Evolutionary conservation across 2,113 vertebrate genomes (phyloP), one percentile per base, ranked within the genome.

Genomic region (Alligator mississippiensis): DNA sequence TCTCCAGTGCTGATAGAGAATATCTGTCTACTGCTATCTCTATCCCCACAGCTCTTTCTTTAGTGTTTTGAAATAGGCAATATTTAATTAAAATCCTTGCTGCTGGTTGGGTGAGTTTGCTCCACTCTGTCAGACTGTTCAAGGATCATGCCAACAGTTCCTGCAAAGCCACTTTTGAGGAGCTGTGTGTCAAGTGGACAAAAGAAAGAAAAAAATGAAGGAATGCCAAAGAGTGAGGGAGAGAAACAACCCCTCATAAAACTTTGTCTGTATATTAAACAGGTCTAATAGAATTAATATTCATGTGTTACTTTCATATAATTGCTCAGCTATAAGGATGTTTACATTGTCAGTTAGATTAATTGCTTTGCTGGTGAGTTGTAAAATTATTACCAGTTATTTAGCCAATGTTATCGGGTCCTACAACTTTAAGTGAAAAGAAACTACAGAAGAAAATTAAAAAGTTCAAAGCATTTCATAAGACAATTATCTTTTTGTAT

Each of bases 201-300:
- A 97, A 97, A 97, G 96, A 96, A 91, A 80, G 92, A 93, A 88
- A 87, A 94, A 97, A 98, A 96, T 92, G 82, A 97, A 97, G 90
- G 96, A 97, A 97, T 85, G 94, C 90, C 90, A 93, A 94, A 96
- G 93, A 88, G 61, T 95, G 94, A 84, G 28, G 84, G 74, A 66
- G 82, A 83, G 85, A 16, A 90, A 80, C 83, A 93, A 90, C 74
- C 86, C 61, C 14, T 72, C 79, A 92, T 68, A 87, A 93, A 94
- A 87, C 75, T 90, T 72, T 25, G 74, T 77, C 95, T 95, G 78
- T 94, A 93, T 0, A 0, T 90, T 96, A 93, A 87, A 70, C 54
- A 62, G 77, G n/a, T 93, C 91, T 84, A 74, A 88, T 85, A 92
- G 87, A 97, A 96, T 96, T 96, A 96, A 97, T 96, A 98, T 96